phyloP scores from a whole-genome alignment of 2,113 vertebrate genomes.

The Varanus komodoensis region DNA sequence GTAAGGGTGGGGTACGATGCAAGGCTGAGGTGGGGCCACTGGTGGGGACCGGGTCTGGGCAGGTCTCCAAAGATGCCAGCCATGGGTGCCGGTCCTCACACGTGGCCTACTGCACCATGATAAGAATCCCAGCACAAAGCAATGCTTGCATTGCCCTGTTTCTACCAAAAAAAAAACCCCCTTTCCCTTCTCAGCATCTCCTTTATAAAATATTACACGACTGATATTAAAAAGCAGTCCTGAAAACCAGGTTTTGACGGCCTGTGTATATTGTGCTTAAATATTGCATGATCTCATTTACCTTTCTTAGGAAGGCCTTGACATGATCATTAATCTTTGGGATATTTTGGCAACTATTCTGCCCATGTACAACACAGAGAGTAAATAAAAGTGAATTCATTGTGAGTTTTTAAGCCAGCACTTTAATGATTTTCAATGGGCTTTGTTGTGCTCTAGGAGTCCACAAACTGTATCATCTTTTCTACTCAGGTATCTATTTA shows the following conservation, averaged over 20 bases:
- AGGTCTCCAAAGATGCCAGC: not conserved
- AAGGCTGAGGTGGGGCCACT: not conserved
- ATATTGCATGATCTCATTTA: slow-evolving; percentile 34
- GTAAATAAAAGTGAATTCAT: slow-evolving; percentile 29
- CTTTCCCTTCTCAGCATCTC: not conserved
- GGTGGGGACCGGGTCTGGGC: not conserved
- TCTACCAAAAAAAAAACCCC: not conserved
- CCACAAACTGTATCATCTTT: slow-evolving; percentile 8
- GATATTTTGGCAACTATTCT: not conserved
- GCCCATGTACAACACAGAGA: not conserved
- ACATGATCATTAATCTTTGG: slow-evolving; percentile 14
- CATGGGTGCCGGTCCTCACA: not conserved
- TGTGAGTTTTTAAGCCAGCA: not conserved
- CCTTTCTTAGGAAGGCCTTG: not conserved
- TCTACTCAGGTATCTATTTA: slow-evolving; percentile 28
- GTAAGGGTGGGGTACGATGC: too few species aligned
- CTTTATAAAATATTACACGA: not conserved
- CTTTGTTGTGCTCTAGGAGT: slow-evolving; percentile 25
- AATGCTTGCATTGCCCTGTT: not conserved
- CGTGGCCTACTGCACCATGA: not conserved
- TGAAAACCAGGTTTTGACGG: not conserved
- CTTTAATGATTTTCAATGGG: slow-evolving; percentile 2
- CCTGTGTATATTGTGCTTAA: not conserved
- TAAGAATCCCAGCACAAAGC: not conserved
- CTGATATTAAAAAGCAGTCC: not conserved